A percentile compares a stretch with the other conserved stretches of the same genome.
phyloP scores from a whole-genome alignment of 2,797 vertebrate species.

The Calcarius lapponicus region DNA sequence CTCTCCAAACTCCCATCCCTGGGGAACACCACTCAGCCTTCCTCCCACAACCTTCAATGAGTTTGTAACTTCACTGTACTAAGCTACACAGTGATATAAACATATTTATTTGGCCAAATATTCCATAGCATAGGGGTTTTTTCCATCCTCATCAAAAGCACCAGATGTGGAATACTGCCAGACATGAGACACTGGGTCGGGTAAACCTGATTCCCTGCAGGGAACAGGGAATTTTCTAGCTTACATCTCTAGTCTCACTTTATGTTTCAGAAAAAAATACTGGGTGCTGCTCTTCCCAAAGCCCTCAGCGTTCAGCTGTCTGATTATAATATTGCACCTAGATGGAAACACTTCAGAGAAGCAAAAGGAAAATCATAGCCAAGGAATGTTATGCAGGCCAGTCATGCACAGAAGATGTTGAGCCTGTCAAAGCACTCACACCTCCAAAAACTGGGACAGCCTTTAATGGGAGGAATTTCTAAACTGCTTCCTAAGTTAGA shows the following conservation, averaged over 20 bases:
- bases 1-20: not conserved
- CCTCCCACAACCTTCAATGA: not conserved
- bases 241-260: not conserved
- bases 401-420: not conserved
- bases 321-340: not conserved
- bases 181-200: not conserved
- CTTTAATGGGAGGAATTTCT: not conserved
- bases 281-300: not conserved
- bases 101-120: not conserved
- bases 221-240: not conserved
- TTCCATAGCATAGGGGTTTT: accelerated
- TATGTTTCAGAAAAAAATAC: not conserved
- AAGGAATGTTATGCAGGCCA: not conserved
- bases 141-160: not conserved
- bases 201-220: not conserved
- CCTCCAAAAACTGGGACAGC: not conserved
- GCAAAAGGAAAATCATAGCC: not conserved
- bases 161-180: not conserved
- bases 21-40: not conserved
- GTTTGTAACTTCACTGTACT: not conserved
- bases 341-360: not conserved
- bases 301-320: not conserved
- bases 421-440: not conserved
- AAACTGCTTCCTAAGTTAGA: not conserved
- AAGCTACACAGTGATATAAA: not conserved